These are phyloP conservation scores for Botia almorhae DNA, from an alignment of 2,797 vertebrate species.

Conservation along the genomic window DNA sequence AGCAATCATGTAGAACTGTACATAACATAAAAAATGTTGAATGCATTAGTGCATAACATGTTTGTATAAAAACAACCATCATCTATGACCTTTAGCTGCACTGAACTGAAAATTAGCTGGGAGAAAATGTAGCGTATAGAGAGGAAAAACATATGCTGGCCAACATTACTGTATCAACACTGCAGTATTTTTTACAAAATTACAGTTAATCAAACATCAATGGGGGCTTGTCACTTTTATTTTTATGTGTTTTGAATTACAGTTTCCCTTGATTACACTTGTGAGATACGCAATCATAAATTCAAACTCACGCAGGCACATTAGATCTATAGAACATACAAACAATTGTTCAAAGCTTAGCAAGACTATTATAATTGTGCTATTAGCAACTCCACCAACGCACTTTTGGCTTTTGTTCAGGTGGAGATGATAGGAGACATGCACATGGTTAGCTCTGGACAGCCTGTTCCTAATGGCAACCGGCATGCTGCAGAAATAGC, in stretches of 20 bases:
- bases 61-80: not conserved
- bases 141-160: not conserved
- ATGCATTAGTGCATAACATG: not conserved
- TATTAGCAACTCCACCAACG: conserved; percentile 12
- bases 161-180: not conserved
- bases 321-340: conserved; percentile 1
- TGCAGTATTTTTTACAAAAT: not conserved
- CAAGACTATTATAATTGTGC: conserved; percentile 4
- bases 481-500: not conserved
- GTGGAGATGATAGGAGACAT: not conserved
- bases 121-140: no score
- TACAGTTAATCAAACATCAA: not conserved
- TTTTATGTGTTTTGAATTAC: no score
- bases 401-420: conserved; percentile 10
- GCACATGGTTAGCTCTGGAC: not conserved
- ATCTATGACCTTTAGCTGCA: no score
- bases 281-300: not conserved
- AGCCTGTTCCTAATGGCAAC: conserved; percentile 8
- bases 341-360: not conserved
- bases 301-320: not conserved
- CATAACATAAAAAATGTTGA: not conserved
- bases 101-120: no score
- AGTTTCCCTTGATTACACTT: no score
- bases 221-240: no score
- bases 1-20: not conserved